phyloP scores from a whole-genome alignment of 2,113 vertebrate genomes.

The Tor tambroides region DNA sequence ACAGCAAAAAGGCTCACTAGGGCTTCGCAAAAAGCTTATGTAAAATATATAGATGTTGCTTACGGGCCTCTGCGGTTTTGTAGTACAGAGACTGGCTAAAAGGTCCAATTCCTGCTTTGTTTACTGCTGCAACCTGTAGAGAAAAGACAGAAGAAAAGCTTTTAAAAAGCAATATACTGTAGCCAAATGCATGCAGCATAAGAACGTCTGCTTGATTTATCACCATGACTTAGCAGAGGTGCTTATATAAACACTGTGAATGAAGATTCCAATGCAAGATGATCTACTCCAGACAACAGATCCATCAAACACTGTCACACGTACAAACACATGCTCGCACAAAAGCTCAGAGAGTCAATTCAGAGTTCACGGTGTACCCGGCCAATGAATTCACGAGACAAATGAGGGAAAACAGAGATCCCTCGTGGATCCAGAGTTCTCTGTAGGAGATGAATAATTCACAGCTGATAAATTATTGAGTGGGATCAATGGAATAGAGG shows the following conservation, averaged over 20 bases:
- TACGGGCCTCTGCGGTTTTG: conserved; percentile 95
- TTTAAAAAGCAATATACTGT: neutral
- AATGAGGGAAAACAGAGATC: conserved; percentile 71
- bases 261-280: conserved; percentile 30
- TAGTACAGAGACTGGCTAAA: conserved; percentile 90
- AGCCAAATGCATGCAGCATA: neutral
- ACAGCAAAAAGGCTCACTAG: neutral
- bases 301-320: conserved; percentile 6
- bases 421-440: conserved; percentile 71
- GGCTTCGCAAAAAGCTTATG: neutral
- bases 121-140: conserved; percentile 88
- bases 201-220: neutral
- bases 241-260: neutral
- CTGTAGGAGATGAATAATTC: conserved; percentile 77
- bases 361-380: conserved; percentile 59
- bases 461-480: conserved; percentile 74
- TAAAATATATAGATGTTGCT: conserved; percentile 54
- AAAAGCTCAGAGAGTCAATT: conserved; percentile 1
- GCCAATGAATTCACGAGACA: conserved; percentile 75
- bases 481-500: conserved; percentile 67
- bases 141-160: neutral
- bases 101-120: conserved; percentile 82
- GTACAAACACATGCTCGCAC: conserved; percentile 11
- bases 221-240: conserved; percentile 27
- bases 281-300: conserved; percentile 41